Base-by-base conservation (phyloP, 2,888 invertebrate genomes). In the Gari tellinella region DNA sequence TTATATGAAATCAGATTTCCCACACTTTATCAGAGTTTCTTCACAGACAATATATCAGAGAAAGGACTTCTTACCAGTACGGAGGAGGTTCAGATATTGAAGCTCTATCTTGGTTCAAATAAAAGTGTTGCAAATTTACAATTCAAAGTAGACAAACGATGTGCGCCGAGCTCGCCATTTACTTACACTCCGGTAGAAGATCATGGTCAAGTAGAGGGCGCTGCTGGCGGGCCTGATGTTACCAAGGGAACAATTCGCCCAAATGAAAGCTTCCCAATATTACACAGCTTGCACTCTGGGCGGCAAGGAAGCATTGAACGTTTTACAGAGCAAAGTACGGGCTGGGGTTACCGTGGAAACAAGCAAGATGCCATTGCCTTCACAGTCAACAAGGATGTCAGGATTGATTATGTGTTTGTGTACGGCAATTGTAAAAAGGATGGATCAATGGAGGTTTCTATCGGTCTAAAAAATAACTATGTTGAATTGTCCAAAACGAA, bases 11-110 rank as follows among this genome's bases (percentile, higher is more conserved):
- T 80, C 12, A 23, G 80, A 38, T 73, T 73, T 48, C 73, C 80
- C 0, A 37, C 73, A 10, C 19, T 80, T 25, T 58, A 48, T 48
- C 64, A 72, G 38, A 73, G 73, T 19, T 80, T 62, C 51, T 80
- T 73, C 43, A 58, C 64, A 0, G 73, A 70, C 0, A 65, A 73
- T 56, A 64, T 80, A 7, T 72, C 66, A n/a, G 72, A 73, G 45
- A 66, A 56, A 1, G 70, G 67, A 8, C 49, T 80, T 17, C 62
- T 80, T 3, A 57, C 62, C 4, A 45, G 62, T 10, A 19, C 49
- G 12, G 80, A 80, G 43, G 76, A 76, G 31, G 55, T 72, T 8
- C 61, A 70, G 15, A 49, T 80, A n/a, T 57, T 77, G 43, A 65
- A 67, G 38, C 68, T 46, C 65, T 72, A 55, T 23, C 49, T 73